Evolutionary conservation across 2,888 invertebrate genomes (phyloP), one percentile per base, ranked within the genome.

Genomic region (Ditula angustiorana): DNA sequence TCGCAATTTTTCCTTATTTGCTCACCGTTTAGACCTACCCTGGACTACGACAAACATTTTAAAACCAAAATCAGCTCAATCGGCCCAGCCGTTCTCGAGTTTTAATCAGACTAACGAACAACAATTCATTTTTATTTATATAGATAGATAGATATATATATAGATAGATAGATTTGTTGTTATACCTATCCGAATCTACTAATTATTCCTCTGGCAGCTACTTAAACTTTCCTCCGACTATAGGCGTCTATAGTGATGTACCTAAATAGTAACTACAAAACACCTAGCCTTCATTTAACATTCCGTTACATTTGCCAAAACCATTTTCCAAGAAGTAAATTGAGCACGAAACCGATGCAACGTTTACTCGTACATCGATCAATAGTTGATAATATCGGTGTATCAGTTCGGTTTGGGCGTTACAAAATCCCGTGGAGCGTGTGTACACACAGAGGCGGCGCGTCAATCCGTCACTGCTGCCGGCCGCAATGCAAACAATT

Each of bases 401-500:
- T 61, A 55, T 35, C 46, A 33, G 24, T 26, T 53, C 23, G 23
- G 33, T 5, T 50, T 19, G 16, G 16, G 35, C 11, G 21, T 35
- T 47, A n/a, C 23, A 10, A 47, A 46, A 58, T 47, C 16, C 33
- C 26, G 2, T 19, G 26, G 5, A 46, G 23, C 49, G 26, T 49
- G 24, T 26, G n/a, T 13, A 7, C 23, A 16, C 16, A 41, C 41
- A 33, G n/a, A 13, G 76, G 71, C 69, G 69, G 78, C 84, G 78
- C 87, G 86, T 88, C 87, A 87, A 85, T 78, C 78, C 78, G 74
- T 77, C 75, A 79, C 78, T 74, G 74, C 76, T 74, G 72, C 74
- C 75, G 76, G 74, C 73, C 78, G 78, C 79, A 83, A 80, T 85
- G 81, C 88, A 88, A 88, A 89, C 88, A 88, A 87, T 86, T 78